Evolutionary conservation across 2,888 invertebrate species (phyloP), one percentile per base, ranked within the genome.

Genomic region (Acanthoscelides obtectus): DNA sequence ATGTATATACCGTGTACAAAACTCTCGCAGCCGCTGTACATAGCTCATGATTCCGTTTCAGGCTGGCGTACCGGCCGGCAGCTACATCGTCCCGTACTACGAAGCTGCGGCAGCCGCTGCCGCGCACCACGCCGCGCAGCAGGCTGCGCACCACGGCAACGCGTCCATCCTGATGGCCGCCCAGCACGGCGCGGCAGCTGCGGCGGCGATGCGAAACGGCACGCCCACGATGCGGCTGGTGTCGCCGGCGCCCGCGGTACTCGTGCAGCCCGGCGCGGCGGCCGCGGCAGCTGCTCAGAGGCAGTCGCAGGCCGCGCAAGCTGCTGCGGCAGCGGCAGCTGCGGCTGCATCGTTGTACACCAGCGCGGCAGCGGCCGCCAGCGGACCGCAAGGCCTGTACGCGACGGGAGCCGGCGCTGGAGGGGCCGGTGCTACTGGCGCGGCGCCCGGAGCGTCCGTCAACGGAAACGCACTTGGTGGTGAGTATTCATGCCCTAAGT

Each of bases 241-340:
- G 76, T 96, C 96, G 81, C 97, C 97, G 63, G 97, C 97, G 8
- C 95, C 96, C 73, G 96, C 96, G 73, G 96, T 97, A 79, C 88
- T 96, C 76, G 94, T 95, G 80, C 89, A 89, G 79, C 90, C 84
- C 12, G 84, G 84, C 72, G 90, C 89, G 75, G 91, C 90, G 82
- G 91, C 90, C 79, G 72, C 75, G 20, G 76, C 76, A 4, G 81
- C 87, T 70, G 79, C 66, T 1, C 89, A 87, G 82, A 87, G 88
- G 82, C 89, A 87, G 80, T 91, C 92, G 76, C 91, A 92, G 72
- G 90, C 89, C 74, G 91, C 92, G 76, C 91, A 92, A 72, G 90
- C 89, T 74, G 91, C 90, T 82, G 91, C 90, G 79, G 79, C 78
- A 68, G 90, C 89, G 74, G 92, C 90, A 82, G 91, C 90, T 79